These are phyloP conservation scores for Acrossocheilus wenchowensis DNA, from an alignment of 2,797 vertebrate species.

Conservation along the genomic window DNA sequence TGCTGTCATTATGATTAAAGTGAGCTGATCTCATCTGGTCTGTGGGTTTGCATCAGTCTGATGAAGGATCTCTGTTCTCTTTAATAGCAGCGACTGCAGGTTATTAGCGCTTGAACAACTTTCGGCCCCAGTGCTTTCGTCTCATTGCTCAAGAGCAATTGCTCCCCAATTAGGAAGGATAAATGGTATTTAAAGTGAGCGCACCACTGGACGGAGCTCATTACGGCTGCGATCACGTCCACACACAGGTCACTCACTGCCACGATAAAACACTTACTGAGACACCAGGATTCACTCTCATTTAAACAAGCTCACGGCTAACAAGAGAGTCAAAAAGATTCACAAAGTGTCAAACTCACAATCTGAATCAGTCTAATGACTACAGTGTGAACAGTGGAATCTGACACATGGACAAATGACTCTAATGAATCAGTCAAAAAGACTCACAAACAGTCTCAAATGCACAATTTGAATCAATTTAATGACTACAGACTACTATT, in stretches of 20 bases:
- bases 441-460: no score
- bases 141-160: conserved; percentile 65
- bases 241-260: conserved; percentile 69
- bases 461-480: background rate
- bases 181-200: conserved; percentile 57
- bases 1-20: background rate
- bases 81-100: conserved; percentile 40
- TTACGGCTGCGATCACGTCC: conserved; percentile 68
- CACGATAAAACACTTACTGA: conserved; percentile 67
- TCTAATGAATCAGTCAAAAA: background rate
- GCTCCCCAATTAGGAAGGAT: conserved; percentile 67
- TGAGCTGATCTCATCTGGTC: background rate
- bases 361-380: no score
- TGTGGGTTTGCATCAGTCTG: background rate
- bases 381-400: no score
- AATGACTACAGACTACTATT: no score
- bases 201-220: conserved; percentile 57
- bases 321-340: no score
- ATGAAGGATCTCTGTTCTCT: conserved; percentile 25
- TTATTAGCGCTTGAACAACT: conserved; percentile 21
- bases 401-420: no score
- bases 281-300: background rate
- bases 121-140: conserved; percentile 60
- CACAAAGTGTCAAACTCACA: no score
- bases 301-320: background rate